Evolutionary conservation across 2,888 invertebrate species (phyloP).

Genomic region (Drosophila robusta): DNA sequence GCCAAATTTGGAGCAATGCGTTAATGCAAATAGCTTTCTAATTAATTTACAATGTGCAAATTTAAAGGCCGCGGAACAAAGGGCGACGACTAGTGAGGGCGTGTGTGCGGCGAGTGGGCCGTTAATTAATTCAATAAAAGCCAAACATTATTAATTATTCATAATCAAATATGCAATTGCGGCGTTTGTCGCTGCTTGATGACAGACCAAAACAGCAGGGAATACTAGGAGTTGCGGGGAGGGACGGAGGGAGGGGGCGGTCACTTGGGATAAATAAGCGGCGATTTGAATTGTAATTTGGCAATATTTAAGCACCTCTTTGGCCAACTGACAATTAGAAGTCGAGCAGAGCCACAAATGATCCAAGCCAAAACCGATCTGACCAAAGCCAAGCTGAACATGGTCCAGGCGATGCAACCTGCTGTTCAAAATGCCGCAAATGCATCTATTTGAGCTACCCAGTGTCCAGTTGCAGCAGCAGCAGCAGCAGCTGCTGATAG

Average conservation of each 20-base stretch:
- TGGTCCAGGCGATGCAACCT: constrained; percentile 13
- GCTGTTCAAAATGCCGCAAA: constrained; percentile 12
- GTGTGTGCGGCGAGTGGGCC: constrained; percentile 5
- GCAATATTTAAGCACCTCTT: neutral
- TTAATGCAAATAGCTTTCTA: constrained; percentile 59
- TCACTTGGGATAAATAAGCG: constrained; percentile 8
- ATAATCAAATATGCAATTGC: constrained; percentile 79
- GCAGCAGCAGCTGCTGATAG: constrained; percentile 32
- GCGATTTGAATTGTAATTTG: constrained; percentile 9
- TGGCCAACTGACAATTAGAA: neutral
- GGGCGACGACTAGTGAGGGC: constrained; percentile 5
- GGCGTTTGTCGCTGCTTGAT: constrained; percentile 49
- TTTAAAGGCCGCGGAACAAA: constrained; percentile 48
- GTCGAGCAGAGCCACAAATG: neutral
- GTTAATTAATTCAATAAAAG: constrained; percentile 78
- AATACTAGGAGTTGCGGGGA: too few species aligned
- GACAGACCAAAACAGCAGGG: constrained; percentile 34
- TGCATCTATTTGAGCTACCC: constrained; percentile 12
- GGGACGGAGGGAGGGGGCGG: neutral
- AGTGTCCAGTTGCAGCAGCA: constrained; percentile 25
- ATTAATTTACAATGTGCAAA: constrained; percentile 74
- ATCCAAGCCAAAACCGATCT: constrained; percentile 26
- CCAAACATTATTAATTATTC: constrained; percentile 80
- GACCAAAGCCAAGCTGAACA: constrained; percentile 24
- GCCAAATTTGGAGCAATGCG: constrained; percentile 16